Base-by-base conservation (phyloP, 2,797 vertebrate species). In the Streptopelia turtur region DNA sequence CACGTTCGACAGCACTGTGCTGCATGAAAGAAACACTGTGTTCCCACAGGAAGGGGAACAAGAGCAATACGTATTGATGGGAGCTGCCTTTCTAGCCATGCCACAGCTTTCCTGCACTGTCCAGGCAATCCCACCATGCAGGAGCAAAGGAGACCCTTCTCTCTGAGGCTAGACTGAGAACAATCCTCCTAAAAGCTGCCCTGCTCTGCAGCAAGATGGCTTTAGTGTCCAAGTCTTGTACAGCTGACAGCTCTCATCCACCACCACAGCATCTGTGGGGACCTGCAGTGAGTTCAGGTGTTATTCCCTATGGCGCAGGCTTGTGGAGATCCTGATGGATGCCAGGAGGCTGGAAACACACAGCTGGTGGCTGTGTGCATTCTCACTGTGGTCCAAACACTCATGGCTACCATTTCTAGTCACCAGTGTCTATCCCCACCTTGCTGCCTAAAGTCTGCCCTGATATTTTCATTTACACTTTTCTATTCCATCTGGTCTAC, bases 41-140 rank as follows among this genome's bases (percentile, higher is more conserved):
- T 9, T 70, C 7, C 35, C 14, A 22, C 0, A 0, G 41, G 31
- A 33, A 65, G 10, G 3, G 13, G 12, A 60, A 23, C 0, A 4
- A 89, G 20, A 76, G 9, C 33, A 59, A 52, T 21, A 4, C 17
- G 3, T 25, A 65, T 22, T 1, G 1, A 20, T 0, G 8, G 10
- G 21, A 87, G 7, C 13, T 31, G 11, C 11, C 18, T 66, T 84
- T 82, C 31, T n/a, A 77, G 53, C 5, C 11, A 4, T 0, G 3
- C 12, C 28, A 37, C 0, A 1, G 24, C 3, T 27, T 78, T 45
- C 10, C 28, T 81, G 13, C 15, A 39, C 18, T 3, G 1, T 21
- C 23, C 59, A 68, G 37, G 33, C 16, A 10, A 30, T 28, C 18
- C 25, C 18, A 37, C 8, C 18, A 2, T 10, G 27, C 4, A 31